Evolutionary conservation across 2,888 invertebrate species (phyloP).

Genomic region (Ormyrus nitidulus): DNA sequence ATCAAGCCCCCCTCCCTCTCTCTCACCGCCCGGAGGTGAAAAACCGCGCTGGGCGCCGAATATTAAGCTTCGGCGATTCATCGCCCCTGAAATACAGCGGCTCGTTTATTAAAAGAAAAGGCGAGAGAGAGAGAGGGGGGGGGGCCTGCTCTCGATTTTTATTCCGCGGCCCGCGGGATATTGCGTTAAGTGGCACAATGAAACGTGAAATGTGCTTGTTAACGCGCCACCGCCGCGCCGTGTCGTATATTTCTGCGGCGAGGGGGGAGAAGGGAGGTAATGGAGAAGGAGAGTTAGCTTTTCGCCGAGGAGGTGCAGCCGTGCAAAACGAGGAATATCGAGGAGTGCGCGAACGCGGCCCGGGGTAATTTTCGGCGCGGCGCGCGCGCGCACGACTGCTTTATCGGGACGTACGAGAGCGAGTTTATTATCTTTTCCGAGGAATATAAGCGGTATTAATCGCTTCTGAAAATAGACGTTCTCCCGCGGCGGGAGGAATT

Average conservation of each 20-base stretch:
- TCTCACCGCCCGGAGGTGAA: conserved; percentile 2
- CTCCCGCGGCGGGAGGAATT: no score
- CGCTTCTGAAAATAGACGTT: no score
- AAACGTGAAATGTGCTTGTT: conserved; percentile 74
- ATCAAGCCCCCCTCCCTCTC: conserved; percentile 11
- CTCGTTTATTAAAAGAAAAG: conserved; percentile 40
- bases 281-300: no score
- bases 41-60: conserved; percentile 3
- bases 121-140: neutral
- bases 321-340: conserved; percentile 20
- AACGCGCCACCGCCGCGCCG: conserved; percentile 57
- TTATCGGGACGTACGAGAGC: neutral
- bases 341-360: conserved; percentile 3
- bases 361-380: neutral
- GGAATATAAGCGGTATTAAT: no score
- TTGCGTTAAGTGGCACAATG: conserved; percentile 71
- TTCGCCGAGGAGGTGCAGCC: no score
- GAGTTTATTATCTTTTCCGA: neutral
- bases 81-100: conserved; percentile 37
- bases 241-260: neutral
- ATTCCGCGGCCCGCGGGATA: conserved; percentile 62
- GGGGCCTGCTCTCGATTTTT: conserved; percentile 60
- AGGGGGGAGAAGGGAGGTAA: no score
- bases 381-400: conserved; percentile 3
- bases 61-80: conserved; percentile 51